Percentiles rank a stretch among this genome's conserved stretches.
These are phyloP conservation scores for Ibycter americanus DNA, from an alignment of 2,797 vertebrate species.

Conservation along the genomic window DNA sequence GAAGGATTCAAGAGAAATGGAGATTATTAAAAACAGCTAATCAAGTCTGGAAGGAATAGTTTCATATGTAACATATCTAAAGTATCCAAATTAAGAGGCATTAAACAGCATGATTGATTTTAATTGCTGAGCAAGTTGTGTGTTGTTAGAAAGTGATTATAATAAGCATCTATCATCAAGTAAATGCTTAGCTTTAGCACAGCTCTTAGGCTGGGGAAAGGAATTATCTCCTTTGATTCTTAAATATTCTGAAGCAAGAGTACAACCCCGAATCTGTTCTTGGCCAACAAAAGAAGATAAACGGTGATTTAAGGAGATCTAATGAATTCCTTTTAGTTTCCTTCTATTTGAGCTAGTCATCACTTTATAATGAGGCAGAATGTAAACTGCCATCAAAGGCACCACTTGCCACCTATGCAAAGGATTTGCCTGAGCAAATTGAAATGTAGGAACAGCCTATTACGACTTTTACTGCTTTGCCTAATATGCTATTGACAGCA, in stretches of 20 bases:
- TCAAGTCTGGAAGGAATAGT: slow-evolving; percentile 44
- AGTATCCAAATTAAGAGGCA: slow-evolving; percentile 37
- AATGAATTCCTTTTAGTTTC: neutral
- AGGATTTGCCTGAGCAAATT: neutral
- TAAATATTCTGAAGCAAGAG: neutral
- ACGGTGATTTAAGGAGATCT: neutral
- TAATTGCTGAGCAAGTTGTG: slow-evolving; percentile 47
- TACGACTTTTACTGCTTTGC: neutral
- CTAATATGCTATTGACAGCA: neutral
- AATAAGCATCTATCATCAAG: slow-evolving; percentile 41
- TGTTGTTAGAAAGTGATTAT: slow-evolving; percentile 36
- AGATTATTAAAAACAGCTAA: slow-evolving; percentile 38
- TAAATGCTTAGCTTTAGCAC: slow-evolving; percentile 11
- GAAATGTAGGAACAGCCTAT: neutral
- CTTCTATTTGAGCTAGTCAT: neutral
- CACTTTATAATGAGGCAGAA: neutral
- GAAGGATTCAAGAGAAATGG: neutral
- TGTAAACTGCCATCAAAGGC: neutral
- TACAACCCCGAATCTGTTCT: neutral
- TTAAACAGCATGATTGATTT: slow-evolving; percentile 53
- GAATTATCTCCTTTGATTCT: neutral
- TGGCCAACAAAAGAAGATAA: neutral
- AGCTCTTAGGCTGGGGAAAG: neutral
- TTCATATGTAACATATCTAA: neutral
- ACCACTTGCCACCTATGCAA: neutral